A percentile compares a stretch with the other conserved stretches of the same genome.
Evolutionary conservation across 2,113 vertebrate genomes (phyloP).

Genomic region (Sphyrna mokarran): DNA sequence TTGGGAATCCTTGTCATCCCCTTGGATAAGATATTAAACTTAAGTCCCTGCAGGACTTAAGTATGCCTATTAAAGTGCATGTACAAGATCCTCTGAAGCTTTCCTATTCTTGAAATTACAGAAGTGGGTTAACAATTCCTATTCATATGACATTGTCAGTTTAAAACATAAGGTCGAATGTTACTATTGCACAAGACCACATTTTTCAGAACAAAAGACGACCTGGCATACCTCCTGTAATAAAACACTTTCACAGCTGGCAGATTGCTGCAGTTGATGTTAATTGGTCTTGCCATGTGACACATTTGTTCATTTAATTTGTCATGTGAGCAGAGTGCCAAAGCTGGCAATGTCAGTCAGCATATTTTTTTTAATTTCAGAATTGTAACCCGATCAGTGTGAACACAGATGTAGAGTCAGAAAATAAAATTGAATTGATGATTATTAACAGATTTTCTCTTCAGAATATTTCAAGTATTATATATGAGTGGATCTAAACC

Average conservation of each 20-base stretch:
- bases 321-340: slow-evolving; percentile 24
- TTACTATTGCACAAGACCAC: slow-evolving; percentile 23
- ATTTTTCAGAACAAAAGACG: slow-evolving; percentile 25
- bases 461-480: not conserved
- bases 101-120: not conserved
- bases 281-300: slow-evolving; percentile 32
- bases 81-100: not conserved
- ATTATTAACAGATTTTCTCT: not conserved
- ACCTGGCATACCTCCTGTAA: slow-evolving; percentile 28
- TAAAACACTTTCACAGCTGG: slow-evolving; percentile 33
- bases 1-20: not conserved
- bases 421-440: not conserved
- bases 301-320: slow-evolving; percentile 35
- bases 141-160: not conserved
- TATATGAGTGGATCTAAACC: not conserved
- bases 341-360: slow-evolving; percentile 8
- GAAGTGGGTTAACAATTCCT: not conserved
- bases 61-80: not conserved
- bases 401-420: not conserved
- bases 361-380: not conserved
- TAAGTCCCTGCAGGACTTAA: no score
- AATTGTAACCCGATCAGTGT: not conserved
- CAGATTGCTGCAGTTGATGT: slow-evolving; percentile 30
- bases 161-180: slow-evolving; percentile 28
- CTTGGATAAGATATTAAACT: not conserved